These are phyloP conservation scores for Aptenodytes patagonicus DNA, from an alignment of 2,113 vertebrate genomes.

Conservation along the genomic window DNA sequence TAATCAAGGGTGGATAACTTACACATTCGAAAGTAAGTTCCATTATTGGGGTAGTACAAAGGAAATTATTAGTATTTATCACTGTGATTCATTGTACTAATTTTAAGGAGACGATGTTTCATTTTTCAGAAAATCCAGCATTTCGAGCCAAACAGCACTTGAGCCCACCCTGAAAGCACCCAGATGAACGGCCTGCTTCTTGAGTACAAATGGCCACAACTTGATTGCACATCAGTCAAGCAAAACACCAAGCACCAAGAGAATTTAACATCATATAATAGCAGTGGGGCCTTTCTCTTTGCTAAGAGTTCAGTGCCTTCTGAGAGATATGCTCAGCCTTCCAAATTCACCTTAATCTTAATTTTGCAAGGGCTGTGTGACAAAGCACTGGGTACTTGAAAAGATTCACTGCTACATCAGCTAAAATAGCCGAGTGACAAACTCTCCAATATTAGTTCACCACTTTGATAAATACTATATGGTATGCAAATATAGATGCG, in stretches of 20 bases:
- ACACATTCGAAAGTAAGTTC: constrained; percentile 15
- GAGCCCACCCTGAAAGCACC: neutral
- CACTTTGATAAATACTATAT: neutral
- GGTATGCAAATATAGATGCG: neutral
- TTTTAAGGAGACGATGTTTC: neutral
- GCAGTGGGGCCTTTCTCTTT: too few relatives aligned
- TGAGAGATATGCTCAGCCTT: neutral
- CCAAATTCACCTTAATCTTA: neutral
- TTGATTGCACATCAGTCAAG: neutral
- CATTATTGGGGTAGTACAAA: neutral
- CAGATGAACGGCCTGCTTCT: constrained; percentile 12
- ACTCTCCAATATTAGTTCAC: neutral
- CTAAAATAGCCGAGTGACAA: neutral
- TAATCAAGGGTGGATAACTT: neutral
- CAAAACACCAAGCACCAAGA: neutral
- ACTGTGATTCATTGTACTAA: constrained; percentile 49
- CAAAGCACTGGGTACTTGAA: neutral
- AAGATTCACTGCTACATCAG: neutral
- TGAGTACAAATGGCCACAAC: neutral
- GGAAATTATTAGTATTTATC: constrained; percentile 59
- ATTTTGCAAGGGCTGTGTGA: neutral
- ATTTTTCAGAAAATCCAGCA: constrained; percentile 4
- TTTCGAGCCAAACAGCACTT: neutral
- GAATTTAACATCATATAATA: neutral
- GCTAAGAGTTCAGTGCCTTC: neutral